Evolutionary conservation across 2,113 vertebrate genomes (phyloP).

Genomic region (Dissostichus mawsoni): DNA sequence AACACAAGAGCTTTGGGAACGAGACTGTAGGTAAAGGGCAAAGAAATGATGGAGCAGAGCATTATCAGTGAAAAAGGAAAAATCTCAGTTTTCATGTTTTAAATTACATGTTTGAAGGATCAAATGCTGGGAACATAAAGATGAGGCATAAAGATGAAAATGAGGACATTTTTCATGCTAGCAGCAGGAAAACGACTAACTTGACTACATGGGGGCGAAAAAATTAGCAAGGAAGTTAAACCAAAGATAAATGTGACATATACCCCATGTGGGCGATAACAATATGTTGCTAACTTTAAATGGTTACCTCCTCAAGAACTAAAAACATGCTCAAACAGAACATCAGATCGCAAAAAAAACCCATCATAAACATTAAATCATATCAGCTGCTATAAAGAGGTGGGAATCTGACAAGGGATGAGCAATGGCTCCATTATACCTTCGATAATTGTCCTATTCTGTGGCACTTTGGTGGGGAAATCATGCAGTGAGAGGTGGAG

Average conservation of each 20-base stretch:
- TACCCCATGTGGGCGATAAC: not conserved
- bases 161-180: not conserved
- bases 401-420: not conserved
- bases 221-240: slow-evolving; percentile 5
- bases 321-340: slow-evolving; percentile 2
- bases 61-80: slow-evolving; percentile 6
- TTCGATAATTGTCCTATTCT: slow-evolving; percentile 52
- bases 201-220: not conserved
- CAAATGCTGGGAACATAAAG: not conserved
- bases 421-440: slow-evolving; percentile 39
- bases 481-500: slow-evolving; percentile 5
- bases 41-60: not conserved
- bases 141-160: not conserved
- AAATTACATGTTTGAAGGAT: not conserved
- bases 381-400: slow-evolving; percentile 32
- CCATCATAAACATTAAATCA: slow-evolving; percentile 26
- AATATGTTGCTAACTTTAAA: not conserved
- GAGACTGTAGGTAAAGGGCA: slow-evolving; percentile 26
- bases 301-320: not conserved
- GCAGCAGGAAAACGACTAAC: not conserved
- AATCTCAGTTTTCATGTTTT: slow-evolving; percentile 10
- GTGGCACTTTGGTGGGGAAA: slow-evolving; percentile 24
- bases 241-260: not conserved
- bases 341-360: not conserved
- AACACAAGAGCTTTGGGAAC: slow-evolving; percentile 21